Conservation (phyloP, 2,797 vertebrate species). For the Pseudocheirus occidentalis region DNA sequence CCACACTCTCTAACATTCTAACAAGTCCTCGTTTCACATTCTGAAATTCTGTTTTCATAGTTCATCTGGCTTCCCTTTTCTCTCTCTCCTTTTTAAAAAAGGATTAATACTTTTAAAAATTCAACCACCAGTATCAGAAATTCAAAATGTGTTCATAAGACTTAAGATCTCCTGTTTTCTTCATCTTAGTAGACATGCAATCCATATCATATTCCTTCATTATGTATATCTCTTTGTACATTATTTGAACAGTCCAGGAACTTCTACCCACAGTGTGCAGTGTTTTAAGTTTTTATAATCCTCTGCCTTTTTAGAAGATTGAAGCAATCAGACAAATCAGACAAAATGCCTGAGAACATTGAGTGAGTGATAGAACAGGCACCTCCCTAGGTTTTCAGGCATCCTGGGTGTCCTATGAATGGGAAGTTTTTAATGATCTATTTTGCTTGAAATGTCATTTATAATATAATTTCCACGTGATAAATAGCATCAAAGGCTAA, state of each 20-base stretch:
- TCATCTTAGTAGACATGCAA: background rate
- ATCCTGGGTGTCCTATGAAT: background rate
- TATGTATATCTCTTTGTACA: background rate
- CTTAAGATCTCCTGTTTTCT: background rate
- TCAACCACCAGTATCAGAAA: background rate
- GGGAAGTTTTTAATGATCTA: background rate
- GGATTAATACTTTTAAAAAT: background rate
- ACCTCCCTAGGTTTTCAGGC: background rate
- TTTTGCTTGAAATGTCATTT: slow-evolving; percentile 5
- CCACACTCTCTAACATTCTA: background rate
- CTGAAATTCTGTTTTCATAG: background rate
- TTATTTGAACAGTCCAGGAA: background rate
- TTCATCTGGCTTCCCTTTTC: background rate
- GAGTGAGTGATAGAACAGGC: background rate
- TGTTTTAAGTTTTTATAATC: background rate
- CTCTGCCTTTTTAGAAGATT: background rate
- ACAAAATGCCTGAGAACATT: background rate
- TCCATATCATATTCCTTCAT: background rate
- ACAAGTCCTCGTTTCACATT: background rate
- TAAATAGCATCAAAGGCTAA: background rate
- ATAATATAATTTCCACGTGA: background rate
- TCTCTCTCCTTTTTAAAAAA: background rate
- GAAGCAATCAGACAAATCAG: background rate
- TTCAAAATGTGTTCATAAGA: background rate
- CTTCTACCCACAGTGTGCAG: background rate